A percentile compares a stretch with the other conserved stretches of the same genome.
Evolutionary conservation across 2,113 vertebrate species (phyloP).

Genomic region (Amphiprion ocellaris): DNA sequence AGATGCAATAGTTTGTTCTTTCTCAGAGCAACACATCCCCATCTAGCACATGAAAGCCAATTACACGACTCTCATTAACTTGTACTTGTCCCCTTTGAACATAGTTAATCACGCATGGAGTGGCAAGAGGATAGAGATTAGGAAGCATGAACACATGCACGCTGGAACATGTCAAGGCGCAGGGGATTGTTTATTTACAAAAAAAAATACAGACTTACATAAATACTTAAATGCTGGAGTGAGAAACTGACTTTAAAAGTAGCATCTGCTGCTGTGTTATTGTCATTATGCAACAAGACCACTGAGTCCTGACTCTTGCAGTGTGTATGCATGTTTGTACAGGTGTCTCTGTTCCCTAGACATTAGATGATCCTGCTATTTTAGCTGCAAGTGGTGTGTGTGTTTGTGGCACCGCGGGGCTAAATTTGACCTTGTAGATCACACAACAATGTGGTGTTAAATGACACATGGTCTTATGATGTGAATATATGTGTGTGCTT

Average conservation of each 20-base stretch:
- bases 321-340: background rate
- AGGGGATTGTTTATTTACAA: constrained; percentile 52
- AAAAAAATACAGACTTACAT: constrained; percentile 27
- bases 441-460: constrained; percentile 24
- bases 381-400: background rate
- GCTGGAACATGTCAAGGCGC: constrained; percentile 49
- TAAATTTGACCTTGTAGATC: constrained; percentile 39
- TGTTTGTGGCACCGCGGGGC: constrained; percentile 14
- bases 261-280: background rate
- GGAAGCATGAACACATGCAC: constrained; percentile 53
- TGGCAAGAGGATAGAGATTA: constrained; percentile 66
- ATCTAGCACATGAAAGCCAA: constrained; percentile 60
- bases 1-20: constrained; percentile 13
- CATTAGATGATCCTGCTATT: constrained; percentile 21
- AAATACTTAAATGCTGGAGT: constrained; percentile 21
- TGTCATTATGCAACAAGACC: background rate
- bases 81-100: constrained; percentile 67
- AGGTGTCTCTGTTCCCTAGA: constrained; percentile 14
- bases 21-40: constrained; percentile 15
- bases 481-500: constrained; percentile 11
- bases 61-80: constrained; percentile 71
- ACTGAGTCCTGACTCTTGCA: constrained; percentile 4
- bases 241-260: constrained; percentile 34
- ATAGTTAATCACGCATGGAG: constrained; percentile 65
- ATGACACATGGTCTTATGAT: constrained; percentile 8